Evolutionary conservation across 2,113 vertebrate species (phyloP).

Genomic region (Sapayoa aenigma): DNA sequence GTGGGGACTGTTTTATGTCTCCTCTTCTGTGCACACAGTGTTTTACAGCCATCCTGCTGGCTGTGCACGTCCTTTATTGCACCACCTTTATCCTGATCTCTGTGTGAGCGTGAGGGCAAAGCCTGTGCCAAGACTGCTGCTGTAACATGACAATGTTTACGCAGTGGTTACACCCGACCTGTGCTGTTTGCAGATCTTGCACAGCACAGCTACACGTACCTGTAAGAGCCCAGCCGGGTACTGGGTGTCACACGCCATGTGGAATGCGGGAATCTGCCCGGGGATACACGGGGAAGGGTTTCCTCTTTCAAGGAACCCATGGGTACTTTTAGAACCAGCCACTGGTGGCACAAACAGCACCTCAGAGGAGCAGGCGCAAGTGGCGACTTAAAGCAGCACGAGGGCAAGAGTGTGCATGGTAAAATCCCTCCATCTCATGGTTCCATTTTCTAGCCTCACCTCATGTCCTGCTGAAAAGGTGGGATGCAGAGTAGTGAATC

Average conservation of each 20-base stretch:
- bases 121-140: fast-evolving
- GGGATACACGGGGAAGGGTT: fast-evolving
- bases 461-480: not conserved
- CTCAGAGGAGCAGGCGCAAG: not conserved
- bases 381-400: fast-evolving
- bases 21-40: fast-evolving
- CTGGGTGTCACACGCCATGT: fast-evolving
- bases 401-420: fast-evolving
- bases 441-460: no score
- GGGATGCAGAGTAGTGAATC: not conserved
- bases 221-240: fast-evolving
- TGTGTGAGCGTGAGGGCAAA: fast-evolving
- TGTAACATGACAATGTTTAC: fast-evolving
- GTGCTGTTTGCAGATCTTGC: not conserved
- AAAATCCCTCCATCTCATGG: not conserved
- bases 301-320: fast-evolving
- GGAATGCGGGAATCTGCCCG: not conserved
- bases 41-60: fast-evolving
- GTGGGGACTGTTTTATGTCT: fast-evolving
- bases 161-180: not conserved
- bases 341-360: fast-evolving
- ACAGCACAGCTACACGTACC: fast-evolving
- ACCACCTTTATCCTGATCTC: fast-evolving
- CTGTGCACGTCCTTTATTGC: not conserved
- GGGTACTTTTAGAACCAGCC: not conserved